Conservation (phyloP, 2,797 vertebrate genomes). For the Mus caroli region DNA sequence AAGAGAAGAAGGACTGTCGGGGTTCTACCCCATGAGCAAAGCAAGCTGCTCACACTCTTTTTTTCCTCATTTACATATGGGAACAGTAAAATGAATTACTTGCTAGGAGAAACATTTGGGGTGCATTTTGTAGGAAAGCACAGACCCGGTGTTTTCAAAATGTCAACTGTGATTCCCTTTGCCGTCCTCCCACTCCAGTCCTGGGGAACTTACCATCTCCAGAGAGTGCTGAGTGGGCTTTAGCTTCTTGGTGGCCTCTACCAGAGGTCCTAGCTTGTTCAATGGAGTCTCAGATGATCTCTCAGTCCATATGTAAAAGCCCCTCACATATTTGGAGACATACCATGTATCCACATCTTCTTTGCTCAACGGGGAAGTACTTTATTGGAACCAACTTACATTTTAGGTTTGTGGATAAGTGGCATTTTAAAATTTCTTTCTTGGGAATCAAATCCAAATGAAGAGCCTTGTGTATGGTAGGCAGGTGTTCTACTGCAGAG, state of each 20-base stretch:
- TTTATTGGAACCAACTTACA: background rate
- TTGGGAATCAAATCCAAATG: background rate
- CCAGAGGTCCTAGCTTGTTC: background rate
- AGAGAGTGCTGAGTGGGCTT: background rate
- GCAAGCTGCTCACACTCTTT: background rate
- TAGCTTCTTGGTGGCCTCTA: background rate
- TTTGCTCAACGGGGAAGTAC: background rate
- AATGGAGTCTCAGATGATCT: background rate
- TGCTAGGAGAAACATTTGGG: background rate
- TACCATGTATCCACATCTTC: constrained; percentile 5
- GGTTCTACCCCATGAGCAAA: background rate
- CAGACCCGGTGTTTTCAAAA: background rate
- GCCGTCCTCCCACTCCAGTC: background rate
- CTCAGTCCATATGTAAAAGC: background rate
- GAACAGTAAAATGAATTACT: background rate
- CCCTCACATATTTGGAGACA: background rate
- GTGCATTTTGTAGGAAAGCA: background rate
- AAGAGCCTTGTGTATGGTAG: background rate
- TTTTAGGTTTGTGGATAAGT: background rate
- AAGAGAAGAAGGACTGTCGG: background rate
- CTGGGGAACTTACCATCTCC: background rate
- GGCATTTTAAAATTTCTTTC: background rate
- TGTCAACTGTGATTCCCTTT: background rate
- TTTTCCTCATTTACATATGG: constrained; percentile 37
- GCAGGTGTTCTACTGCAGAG: background rate